Percentiles rank a stretch among this genome's conserved stretches.
Evolutionary conservation across 2,797 vertebrate species (phyloP).

Genomic region (Moxostoma hubbsi): DNA sequence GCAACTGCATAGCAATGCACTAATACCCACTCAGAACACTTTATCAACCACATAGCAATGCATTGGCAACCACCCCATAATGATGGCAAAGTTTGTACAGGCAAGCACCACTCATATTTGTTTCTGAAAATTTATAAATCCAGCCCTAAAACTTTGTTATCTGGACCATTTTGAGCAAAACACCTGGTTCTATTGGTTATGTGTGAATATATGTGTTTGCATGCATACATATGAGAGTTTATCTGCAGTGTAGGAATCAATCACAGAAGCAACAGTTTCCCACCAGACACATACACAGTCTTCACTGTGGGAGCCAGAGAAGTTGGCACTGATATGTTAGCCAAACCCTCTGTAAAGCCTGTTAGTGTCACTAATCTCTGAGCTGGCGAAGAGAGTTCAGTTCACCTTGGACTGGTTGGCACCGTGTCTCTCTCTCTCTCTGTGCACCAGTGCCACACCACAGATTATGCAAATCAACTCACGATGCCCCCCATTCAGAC

Average conservation of each 20-base stretch:
- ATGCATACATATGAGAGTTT: not conserved
- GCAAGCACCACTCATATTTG: too few relatives aligned
- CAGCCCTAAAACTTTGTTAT: not conserved
- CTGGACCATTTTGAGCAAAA: too few relatives aligned
- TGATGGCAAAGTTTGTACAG: too few relatives aligned
- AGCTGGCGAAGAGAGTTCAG: constrained; percentile 67
- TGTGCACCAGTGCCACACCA: constrained; percentile 68
- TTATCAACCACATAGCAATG: too few relatives aligned
- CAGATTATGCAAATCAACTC: constrained; percentile 84
- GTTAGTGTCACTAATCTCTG: constrained; percentile 65
- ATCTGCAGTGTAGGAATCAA: constrained; percentile 34
- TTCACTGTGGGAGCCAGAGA: constrained; percentile 56
- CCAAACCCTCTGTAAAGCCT: constrained; percentile 65
- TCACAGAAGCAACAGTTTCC: constrained; percentile 56
- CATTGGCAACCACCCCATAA: too few relatives aligned
- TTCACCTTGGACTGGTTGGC: constrained; percentile 82
- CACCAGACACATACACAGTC: constrained; percentile 32
- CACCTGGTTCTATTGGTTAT: not conserved
- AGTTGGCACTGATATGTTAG: constrained; percentile 61
- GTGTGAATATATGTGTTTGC: not conserved
- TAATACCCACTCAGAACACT: too few relatives aligned
- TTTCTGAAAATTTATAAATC: too few relatives aligned
- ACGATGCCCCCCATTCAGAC: constrained; percentile 75
- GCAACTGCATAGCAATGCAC: too few relatives aligned
- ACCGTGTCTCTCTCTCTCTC: constrained; percentile 60